These are phyloP conservation scores for Calephelis nemesis DNA, from an alignment of 1,140 invertebrate species.

Conservation along the genomic window DNA sequence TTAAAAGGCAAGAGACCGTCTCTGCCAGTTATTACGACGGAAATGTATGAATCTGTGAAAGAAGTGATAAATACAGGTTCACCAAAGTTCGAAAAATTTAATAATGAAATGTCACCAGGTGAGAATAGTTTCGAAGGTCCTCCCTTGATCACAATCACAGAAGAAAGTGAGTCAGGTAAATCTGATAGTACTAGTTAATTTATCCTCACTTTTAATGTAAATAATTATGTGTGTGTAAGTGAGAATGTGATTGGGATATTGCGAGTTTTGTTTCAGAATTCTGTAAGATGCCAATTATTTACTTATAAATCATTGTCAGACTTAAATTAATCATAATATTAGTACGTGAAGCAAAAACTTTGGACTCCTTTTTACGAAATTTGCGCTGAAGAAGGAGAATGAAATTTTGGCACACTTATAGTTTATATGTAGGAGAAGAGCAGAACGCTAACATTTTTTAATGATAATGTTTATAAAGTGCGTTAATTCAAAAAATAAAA, in stretches of 20 bases:
- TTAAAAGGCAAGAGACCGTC: conserved; percentile 66
- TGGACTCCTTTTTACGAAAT: too few species aligned
- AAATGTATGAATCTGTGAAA: conserved; percentile 68
- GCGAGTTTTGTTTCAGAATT: conserved; percentile 15
- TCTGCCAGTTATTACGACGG: conserved; percentile 65
- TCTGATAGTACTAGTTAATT: conserved; percentile 73
- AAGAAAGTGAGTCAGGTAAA: conserved; percentile 67
- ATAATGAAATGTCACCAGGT: conserved; percentile 66
- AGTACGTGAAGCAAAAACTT: too few species aligned
- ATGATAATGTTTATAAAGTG: too few species aligned
- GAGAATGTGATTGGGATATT: conserved; percentile 34
- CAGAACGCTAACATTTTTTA: too few species aligned
- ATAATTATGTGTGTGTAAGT: conserved; percentile 57
- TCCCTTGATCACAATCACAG: conserved; percentile 77
- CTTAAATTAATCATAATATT: not conserved
- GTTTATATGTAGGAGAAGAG: too few species aligned
- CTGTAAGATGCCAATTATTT: conserved; percentile 1
- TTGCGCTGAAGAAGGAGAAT: too few species aligned
- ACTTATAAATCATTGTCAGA: not conserved
- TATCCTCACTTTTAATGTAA: conserved; percentile 47
- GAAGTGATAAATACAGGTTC: conserved; percentile 62
- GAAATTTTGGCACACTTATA: too few species aligned
- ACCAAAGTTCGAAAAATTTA: conserved; percentile 73
- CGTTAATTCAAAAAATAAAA: too few species aligned
- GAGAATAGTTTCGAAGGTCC: conserved; percentile 54